Conservation (phyloP, 2,888 invertebrate genomes). For the Dromius quadrimaculatus region DNA sequence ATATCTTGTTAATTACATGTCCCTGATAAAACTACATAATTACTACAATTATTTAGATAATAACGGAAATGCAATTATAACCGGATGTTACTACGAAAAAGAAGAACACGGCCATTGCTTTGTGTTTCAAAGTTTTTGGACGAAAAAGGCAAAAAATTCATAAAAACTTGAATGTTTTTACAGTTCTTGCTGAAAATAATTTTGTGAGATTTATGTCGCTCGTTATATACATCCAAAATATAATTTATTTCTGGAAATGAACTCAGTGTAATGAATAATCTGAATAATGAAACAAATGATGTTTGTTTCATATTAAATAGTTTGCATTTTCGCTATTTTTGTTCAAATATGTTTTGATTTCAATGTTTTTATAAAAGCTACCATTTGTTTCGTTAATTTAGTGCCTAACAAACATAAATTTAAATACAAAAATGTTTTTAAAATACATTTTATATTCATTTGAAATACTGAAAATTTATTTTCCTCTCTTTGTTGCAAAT, state of each 20-base stretch:
- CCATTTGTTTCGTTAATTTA: slow-evolving; percentile 28
- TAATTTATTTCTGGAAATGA: slow-evolving; percentile 21
- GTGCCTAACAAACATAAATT: slow-evolving; percentile 17
- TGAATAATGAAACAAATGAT: slow-evolving; percentile 7
- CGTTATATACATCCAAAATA: slow-evolving; percentile 30
- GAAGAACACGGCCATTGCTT: slow-evolving; percentile 37
- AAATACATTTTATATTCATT: slow-evolving; percentile 28
- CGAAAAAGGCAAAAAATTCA: slow-evolving; percentile 30
- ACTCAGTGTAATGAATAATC: slow-evolving; percentile 13
- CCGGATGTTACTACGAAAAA: slow-evolving; percentile 48
- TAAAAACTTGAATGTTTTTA: slow-evolving; percentile 38
- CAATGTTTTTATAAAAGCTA: slow-evolving; percentile 36
- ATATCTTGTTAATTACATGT: slow-evolving; percentile 51
- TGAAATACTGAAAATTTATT: too few species aligned
- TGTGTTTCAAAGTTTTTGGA: slow-evolving; percentile 39
- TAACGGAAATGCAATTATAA: slow-evolving; percentile 52
- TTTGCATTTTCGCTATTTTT: slow-evolving; percentile 33
- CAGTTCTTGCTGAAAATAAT: slow-evolving; percentile 46
- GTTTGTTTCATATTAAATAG: slow-evolving; percentile 26
- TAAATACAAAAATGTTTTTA: slow-evolving; percentile 5
- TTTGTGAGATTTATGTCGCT: slow-evolving; percentile 25
- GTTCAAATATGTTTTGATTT: slow-evolving; percentile 35
- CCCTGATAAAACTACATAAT: slow-evolving; percentile 51
- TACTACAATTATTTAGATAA: slow-evolving; percentile 50
- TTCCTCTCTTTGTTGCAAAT: too few species aligned